These are phyloP conservation scores for Cololabis saira DNA, from an alignment of 2,113 vertebrate species.

Conservation along the genomic window DNA sequence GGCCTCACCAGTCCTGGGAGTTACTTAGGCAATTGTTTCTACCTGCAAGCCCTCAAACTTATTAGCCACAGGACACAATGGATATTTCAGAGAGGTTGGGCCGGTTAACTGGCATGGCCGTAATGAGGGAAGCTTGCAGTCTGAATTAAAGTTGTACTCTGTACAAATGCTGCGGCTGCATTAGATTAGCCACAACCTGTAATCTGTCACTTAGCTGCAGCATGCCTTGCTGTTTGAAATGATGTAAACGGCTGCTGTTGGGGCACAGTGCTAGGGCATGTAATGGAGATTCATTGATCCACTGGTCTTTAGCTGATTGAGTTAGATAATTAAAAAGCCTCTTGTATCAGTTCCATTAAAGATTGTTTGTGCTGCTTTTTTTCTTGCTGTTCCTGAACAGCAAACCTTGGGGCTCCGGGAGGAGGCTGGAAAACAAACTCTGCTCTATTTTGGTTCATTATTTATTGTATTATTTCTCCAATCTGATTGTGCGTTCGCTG, in stretches of 20 bases:
- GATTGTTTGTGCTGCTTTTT: conserved; percentile 80
- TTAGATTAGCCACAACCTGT: conserved; percentile 82
- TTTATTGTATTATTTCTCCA: conserved; percentile 1
- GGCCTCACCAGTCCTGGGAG: neutral
- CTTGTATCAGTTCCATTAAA: conserved; percentile 85
- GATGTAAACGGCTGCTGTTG: conserved; percentile 77
- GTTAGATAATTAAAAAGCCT: conserved; percentile 88
- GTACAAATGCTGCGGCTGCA: conserved; percentile 73
- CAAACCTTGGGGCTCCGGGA: conserved; percentile 49
- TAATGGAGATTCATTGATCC: conserved; percentile 86
- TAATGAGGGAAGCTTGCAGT: conserved; percentile 71
- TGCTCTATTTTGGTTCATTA: conserved; percentile 7
- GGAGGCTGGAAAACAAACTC: conserved; percentile 39
- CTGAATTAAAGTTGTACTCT: conserved; percentile 81
- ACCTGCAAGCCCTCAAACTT: conserved; percentile 31
- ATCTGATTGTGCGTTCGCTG: too few relatives aligned
- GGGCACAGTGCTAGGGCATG: conserved; percentile 68
- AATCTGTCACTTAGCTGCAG: conserved; percentile 82
- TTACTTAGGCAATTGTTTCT: conserved; percentile 17
- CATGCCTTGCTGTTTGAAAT: conserved; percentile 70
- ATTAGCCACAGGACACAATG: conserved; percentile 57
- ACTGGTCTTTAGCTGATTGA: conserved; percentile 84
- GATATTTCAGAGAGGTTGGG: conserved; percentile 74
- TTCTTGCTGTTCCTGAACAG: conserved; percentile 63
- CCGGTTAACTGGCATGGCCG: conserved; percentile 76